Evolutionary conservation across 2,888 invertebrate species (phyloP), one percentile per base, ranked within the genome.

Genomic region (Tetranychus piercei): DNA sequence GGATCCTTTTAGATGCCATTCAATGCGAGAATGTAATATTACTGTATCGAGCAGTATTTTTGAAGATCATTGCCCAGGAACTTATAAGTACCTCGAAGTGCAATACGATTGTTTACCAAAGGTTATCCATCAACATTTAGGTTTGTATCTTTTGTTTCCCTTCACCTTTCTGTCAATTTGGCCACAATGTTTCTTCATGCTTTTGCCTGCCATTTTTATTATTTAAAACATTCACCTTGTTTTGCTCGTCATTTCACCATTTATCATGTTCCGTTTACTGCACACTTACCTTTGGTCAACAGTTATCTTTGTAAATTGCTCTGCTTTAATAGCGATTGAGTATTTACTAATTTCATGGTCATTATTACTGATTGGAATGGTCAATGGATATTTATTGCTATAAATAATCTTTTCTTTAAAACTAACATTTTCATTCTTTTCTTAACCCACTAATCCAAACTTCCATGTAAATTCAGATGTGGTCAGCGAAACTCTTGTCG

Each of bases 11-110:
- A 71, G 71, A 71, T 71, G 71, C 43, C n/a, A 71, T 71, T 34
- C n/a, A 22, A 44, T 22, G 43, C 11, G 20, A 34, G 43, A 71
- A 23, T 71, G 71, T 18, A 71, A 34, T 11, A 71, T 71, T 9
- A n/a, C 23, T 11, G 71, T 43, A 15, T 71, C 71, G 8, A 79
- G 79, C 73, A 76, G 75, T 55, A 75, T 79, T 72, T 82, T 88
- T 86, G 76, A 74, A 78, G 84, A 87, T 80, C 86, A 86, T 77
- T 87, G 87, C 82, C 84, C 85, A 78, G 85, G 84, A 78, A 86
- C 86, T 78, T 82, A 82, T 80, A 87, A 87, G 83, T 87, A 87
- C 83, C 82, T 87, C 80, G 86, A 86, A 81, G 86, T 83, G 78
- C 86, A 87, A 76, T 87, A 84, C 83, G 80, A 80, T 79, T 87